A percentile compares a stretch with the other conserved stretches of the same genome.
phyloP scores from a whole-genome alignment of 2,888 invertebrate species.

The Orthonychiurus folsomi region DNA sequence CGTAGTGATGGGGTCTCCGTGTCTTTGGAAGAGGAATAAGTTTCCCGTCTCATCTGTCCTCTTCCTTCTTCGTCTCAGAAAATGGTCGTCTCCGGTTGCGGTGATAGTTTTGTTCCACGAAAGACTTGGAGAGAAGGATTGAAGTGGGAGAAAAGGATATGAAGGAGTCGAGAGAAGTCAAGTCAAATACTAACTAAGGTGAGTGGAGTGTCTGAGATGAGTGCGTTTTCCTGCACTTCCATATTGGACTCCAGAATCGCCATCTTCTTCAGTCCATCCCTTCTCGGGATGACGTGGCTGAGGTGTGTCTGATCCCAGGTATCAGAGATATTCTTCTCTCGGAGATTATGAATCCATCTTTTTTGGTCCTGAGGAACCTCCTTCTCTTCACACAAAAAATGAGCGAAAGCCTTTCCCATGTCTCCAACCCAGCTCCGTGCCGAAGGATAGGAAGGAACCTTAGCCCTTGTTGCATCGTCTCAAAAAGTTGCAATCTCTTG shows the following conservation, averaged over 20 bases:
- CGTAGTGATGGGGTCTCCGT: too few species aligned
- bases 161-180: not conserved
- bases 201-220: conserved; percentile 1
- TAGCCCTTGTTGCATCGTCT: conserved; percentile 1
- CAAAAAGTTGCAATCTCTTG: conserved; percentile 28
- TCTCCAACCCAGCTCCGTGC: not conserved
- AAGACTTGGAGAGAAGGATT: not conserved
- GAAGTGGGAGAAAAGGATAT: not conserved
- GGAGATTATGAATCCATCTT: conserved; percentile 26
- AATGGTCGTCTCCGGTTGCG: not conserved
- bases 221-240: too few species aligned
- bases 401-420: not conserved
- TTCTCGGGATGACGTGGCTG: not conserved
- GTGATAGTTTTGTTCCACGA: not conserved
- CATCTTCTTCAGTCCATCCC: not conserved
- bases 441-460: not conserved
- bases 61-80: not conserved
- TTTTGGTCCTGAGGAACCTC: not conserved
- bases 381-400: conserved; percentile 3
- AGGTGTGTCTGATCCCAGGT: not conserved
- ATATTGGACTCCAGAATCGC: too few species aligned
- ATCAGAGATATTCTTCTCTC: conserved; percentile 8
- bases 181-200: not conserved
- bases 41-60: too few species aligned
- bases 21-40: too few species aligned